Base-by-base conservation (phyloP, 2,888 invertebrate species). In the Ditula angustiorana region DNA sequence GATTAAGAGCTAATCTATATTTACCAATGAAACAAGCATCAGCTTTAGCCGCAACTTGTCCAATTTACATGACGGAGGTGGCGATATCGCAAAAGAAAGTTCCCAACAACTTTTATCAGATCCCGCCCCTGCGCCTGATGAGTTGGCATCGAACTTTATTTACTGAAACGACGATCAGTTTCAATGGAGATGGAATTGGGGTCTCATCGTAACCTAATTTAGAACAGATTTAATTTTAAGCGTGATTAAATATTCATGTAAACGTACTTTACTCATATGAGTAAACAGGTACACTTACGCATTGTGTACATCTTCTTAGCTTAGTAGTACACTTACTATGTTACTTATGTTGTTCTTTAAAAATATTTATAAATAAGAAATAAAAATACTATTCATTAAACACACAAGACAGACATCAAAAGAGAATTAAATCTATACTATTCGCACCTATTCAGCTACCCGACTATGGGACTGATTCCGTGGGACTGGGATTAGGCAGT, bases 11-110 rank as follows among this genome's bases (percentile, higher is more conserved):
- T 89, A 87, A 88, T 90, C 86, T 85, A 83, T 88, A 85, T 85
- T 85, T 81, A 79, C 79, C 77, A 86, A 87, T 89, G 84, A 87
- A 89, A 87, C 84, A 87, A 87, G 82, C 87, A 86, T 87, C 85
- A 83, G 83, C 81, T 80, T 75, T 74, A 74, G 71, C 83, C 84
- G 76, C 83, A 89, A 90, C 86, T 90, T 90, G 87, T 90, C 89
- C 85, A 90, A 91, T 91, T 89, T 90, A 90, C 88, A 90, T 90
- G 91, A 90, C 88, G 90, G 80, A 89, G 90, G 90, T 90, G 90
- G 86, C 85, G 88, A 90, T 90, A 90, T 88, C 89, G 88, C 87
- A 86, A 88, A 90, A 89, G 89, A 89, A 90, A 91, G 86, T 90
- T 91, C 80, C 73, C 74, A 77, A 84, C 84, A 89, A 91, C 87